phyloP scores from a whole-genome alignment of 2,113 vertebrate genomes.

The Caloenas nicobarica region DNA sequence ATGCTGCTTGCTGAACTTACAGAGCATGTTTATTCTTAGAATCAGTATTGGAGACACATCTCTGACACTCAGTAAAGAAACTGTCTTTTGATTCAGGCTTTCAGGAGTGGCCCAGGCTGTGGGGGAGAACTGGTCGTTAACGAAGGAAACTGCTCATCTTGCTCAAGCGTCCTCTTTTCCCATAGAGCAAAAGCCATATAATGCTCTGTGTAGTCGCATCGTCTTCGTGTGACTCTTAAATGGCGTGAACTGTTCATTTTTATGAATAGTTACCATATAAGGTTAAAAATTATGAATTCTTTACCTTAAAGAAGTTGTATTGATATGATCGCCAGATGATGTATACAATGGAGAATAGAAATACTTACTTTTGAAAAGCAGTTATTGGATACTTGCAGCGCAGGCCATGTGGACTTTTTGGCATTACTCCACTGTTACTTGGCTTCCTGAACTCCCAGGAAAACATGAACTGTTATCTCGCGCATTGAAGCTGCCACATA shows the following conservation, averaged over 20 bases:
- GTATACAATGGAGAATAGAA: not conserved
- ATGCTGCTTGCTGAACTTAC: not conserved
- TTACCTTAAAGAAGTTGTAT: not conserved
- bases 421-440: rapidly evolving
- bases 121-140: not conserved
- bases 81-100: not conserved
- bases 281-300: not conserved
- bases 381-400: not conserved
- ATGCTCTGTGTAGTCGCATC: not conserved
- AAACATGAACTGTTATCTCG: rapidly evolving
- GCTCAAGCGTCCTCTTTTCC: not conserved
- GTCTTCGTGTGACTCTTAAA: rapidly evolving
- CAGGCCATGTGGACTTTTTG: rapidly evolving
- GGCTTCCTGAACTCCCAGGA: not conserved
- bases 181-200: rapidly evolving
- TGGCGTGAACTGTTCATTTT: rapidly evolving
- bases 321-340: rapidly evolving
- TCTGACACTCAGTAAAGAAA: rapidly evolving
- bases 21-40: not conserved
- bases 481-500: rapidly evolving
- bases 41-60: rapidly evolving
- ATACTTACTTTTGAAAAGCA: not conserved
- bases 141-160: rapidly evolving
- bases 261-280: not conserved
- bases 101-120: not conserved